These are phyloP conservation scores for Drosophila pseudoananassae DNA, from an alignment of 1,140 invertebrate genomes.

Conservation along the genomic window DNA sequence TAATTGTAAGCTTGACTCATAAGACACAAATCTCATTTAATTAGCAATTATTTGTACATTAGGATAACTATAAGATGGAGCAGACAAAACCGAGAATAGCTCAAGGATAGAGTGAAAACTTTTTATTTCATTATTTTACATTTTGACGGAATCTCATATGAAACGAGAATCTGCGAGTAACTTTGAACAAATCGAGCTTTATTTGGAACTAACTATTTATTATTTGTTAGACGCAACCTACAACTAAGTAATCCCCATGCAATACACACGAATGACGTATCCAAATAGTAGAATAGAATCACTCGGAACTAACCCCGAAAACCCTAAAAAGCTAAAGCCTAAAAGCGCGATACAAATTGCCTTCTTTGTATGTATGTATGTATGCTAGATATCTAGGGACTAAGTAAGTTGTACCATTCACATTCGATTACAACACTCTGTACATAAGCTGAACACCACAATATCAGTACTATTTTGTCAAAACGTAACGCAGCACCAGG, in stretches of 20 bases:
- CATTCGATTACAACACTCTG: constrained; percentile 33
- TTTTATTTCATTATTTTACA: constrained; percentile 29
- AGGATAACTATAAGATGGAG: constrained; percentile 28
- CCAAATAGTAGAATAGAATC: constrained; percentile 69
- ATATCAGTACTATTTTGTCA: constrained; percentile 26
- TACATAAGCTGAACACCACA: constrained; percentile 42
- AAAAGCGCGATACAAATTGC: constrained; percentile 24
- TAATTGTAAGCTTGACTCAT: constrained; percentile 49
- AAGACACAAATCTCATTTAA: constrained; percentile 55
- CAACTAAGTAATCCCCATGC: constrained; percentile 37
- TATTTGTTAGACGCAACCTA: constrained; percentile 36
- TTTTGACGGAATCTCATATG: constrained; percentile 48
- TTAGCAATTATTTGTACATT: constrained; percentile 53
- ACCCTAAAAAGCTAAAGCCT: constrained; percentile 23
- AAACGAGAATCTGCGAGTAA: constrained; percentile 19
- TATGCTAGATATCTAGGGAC: constrained; percentile 41
- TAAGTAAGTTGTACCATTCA: constrained; percentile 32
- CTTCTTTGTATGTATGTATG: constrained; percentile 57
- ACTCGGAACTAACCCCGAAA: constrained; percentile 50
- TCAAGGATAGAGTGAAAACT: constrained; percentile 6
- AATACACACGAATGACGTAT: constrained; percentile 72
- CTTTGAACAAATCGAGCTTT: constrained; percentile 73
- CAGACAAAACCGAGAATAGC: constrained; percentile 36
- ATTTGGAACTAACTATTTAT: constrained; percentile 54
- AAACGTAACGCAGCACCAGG: constrained; percentile 39